Evolutionary conservation across 2,113 vertebrate genomes (phyloP).

Genomic region (Meleagris gallopavo): DNA sequence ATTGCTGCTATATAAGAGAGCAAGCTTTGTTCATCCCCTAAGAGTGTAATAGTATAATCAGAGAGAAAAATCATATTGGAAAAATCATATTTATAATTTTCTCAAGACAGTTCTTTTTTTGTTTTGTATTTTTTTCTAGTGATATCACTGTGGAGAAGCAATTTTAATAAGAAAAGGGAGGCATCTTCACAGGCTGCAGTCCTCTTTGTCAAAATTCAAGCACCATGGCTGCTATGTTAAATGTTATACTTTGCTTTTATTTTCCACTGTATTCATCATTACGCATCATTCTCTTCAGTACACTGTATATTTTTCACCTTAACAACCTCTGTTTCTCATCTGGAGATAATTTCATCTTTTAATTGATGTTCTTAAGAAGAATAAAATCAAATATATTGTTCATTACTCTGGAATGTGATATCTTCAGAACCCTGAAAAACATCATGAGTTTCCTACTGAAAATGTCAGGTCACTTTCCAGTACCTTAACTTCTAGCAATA

Average conservation of each 20-base stretch:
- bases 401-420: neutral
- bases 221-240: neutral
- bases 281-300: neutral
- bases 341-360: neutral
- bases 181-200: neutral
- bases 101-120: neutral
- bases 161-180: neutral
- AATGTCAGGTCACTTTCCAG: conserved; percentile 9
- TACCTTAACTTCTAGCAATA: neutral
- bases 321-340: neutral
- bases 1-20: neutral
- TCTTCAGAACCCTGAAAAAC: neutral
- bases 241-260: neutral
- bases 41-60: neutral
- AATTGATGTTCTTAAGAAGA: neutral
- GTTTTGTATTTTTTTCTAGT: neutral
- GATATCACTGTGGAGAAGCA: neutral
- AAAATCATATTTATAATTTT: neutral
- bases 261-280: neutral
- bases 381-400: neutral
- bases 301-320: neutral
- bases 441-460: neutral
- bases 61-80: neutral
- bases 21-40: neutral
- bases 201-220: neutral